phyloP scores from a whole-genome alignment of 2,888 invertebrate genomes.

The Sinohyriopsis cumingii region DNA sequence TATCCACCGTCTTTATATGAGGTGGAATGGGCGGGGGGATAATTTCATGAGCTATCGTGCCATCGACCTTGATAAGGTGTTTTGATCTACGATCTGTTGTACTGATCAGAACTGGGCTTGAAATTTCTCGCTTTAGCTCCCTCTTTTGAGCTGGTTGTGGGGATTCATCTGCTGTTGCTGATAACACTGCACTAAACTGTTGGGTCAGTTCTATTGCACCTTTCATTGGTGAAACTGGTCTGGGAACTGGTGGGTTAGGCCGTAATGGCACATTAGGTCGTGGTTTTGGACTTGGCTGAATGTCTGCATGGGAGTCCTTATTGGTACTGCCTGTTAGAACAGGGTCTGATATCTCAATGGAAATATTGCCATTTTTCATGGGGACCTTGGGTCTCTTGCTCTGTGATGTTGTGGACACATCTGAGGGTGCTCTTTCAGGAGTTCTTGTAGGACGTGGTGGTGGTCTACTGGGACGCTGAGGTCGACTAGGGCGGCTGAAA shows the following conservation, averaged over 20 bases:
- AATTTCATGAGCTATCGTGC: slow-evolving; percentile 7
- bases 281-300: slow-evolving; percentile 29
- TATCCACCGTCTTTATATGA: slow-evolving; percentile 23
- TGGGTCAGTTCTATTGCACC: slow-evolving; percentile 3
- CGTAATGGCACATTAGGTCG: slow-evolving; percentile 21
- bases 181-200: slow-evolving; percentile 13
- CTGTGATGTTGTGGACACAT: slow-evolving; percentile 7
- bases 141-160: slow-evolving; percentile 42
- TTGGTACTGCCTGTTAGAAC: slow-evolving; percentile 47
- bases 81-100: slow-evolving; percentile 62
- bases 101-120: slow-evolving; percentile 59
- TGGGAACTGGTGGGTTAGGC: slow-evolving; percentile 11
- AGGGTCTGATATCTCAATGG: slow-evolving; percentile 40
- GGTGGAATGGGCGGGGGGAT: slow-evolving; percentile 37
- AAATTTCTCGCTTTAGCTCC: slow-evolving; percentile 57
- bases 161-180: slow-evolving; percentile 6
- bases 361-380: slow-evolving; percentile 9
- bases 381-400: slow-evolving; percentile 18
- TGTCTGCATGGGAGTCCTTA: slow-evolving; percentile 32
- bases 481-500: slow-evolving; percentile 27
- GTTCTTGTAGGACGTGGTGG: slow-evolving; percentile 15
- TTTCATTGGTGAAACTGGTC: not conserved
- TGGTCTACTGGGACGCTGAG: slow-evolving; percentile 17
- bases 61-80: slow-evolving; percentile 44
- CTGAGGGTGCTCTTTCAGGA: slow-evolving; percentile 17